Evolutionary conservation across 1,140 invertebrate species (phyloP).

Genomic region (Magallana gigas): DNA sequence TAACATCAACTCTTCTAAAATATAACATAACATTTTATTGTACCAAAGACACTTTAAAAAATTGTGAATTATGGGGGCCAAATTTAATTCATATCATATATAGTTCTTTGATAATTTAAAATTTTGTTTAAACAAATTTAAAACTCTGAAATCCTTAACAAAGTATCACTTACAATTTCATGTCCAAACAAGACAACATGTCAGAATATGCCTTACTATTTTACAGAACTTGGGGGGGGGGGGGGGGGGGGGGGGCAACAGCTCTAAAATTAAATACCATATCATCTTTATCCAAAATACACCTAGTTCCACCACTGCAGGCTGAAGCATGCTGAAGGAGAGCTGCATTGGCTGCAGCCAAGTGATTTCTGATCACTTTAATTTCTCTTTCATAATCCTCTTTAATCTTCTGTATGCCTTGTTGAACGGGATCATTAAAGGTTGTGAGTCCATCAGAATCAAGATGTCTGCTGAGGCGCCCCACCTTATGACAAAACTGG

Average conservation of each 20-base stretch:
- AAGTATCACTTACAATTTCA: too few species aligned
- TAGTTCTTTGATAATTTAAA: too few species aligned
- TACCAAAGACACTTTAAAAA: too few species aligned
- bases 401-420: slow-evolving; percentile 88
- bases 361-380: slow-evolving; percentile 85
- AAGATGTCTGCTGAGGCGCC: slow-evolving; percentile 74
- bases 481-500: slow-evolving; percentile 60
- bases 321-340: slow-evolving; percentile 86
- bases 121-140: too few species aligned
- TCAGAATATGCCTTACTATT: too few species aligned
- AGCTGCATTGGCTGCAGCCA: slow-evolving; percentile 85
- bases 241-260: not conserved
- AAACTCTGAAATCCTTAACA: too few species aligned
- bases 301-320: slow-evolving; percentile 62
- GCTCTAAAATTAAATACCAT: slow-evolving; percentile 34
- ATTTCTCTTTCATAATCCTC: slow-evolving; percentile 87
- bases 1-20: too few species aligned
- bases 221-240: too few species aligned
- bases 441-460: slow-evolving; percentile 90
- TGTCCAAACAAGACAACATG: too few species aligned
- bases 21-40: too few species aligned
- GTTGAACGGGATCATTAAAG: slow-evolving; percentile 88
- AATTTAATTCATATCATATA: too few species aligned
- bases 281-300: slow-evolving; percentile 61
- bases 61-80: too few species aligned